phyloP scores from a whole-genome alignment of 2,888 invertebrate species.

The Cheilosia grossa region DNA sequence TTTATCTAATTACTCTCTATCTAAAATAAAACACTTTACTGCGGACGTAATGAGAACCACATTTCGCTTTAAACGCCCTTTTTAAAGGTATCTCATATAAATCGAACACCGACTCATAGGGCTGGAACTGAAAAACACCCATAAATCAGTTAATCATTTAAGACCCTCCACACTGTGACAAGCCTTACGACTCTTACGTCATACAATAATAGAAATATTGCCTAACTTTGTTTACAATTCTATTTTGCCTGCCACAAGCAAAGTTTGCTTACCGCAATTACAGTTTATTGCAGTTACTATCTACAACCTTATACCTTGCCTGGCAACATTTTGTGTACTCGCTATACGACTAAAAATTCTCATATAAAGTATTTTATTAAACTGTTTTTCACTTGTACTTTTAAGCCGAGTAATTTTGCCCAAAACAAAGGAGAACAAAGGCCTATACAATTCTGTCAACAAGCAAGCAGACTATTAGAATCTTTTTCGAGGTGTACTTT shows the following conservation, averaged over 20 bases:
- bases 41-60: no score
- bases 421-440: no score
- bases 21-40: no score
- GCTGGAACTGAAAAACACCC: background rate
- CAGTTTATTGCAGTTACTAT: slow-evolving; percentile 16
- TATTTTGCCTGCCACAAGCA: background rate
- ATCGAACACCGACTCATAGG: background rate
- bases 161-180: background rate
- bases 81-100: no score
- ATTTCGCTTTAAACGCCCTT: background rate
- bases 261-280: background rate
- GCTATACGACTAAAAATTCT: background rate
- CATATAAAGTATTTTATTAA: no score
- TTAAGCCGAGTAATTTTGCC: no score
- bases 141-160: background rate
- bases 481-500: no score
- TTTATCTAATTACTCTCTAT: no score
- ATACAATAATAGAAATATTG: background rate
- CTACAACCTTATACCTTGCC: background rate
- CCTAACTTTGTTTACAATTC: background rate
- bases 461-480: background rate
- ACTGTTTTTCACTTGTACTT: no score
- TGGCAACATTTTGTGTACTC: background rate
- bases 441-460: background rate
- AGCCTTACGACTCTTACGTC: background rate